Evolutionary conservation across 2,797 vertebrate genomes (phyloP).

Genomic region (Myiotriccus ornatus): DNA sequence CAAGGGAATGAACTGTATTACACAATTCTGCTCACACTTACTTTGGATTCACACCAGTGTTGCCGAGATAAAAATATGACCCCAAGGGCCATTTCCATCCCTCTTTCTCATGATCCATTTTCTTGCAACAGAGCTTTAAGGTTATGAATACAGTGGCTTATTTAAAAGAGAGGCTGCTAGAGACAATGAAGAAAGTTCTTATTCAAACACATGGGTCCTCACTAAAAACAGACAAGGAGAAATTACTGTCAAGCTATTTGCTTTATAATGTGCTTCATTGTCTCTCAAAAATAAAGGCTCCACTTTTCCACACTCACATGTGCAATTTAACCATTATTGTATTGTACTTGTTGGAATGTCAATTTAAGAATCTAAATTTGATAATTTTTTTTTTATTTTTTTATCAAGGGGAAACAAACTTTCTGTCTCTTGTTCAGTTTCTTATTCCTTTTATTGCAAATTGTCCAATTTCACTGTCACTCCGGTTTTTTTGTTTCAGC

Average conservation of each 20-base stretch:
- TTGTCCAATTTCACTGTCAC: background rate
- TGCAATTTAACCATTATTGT: slow-evolving; percentile 41
- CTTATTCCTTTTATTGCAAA: background rate
- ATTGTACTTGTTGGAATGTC: slow-evolving; percentile 12
- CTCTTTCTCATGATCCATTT: background rate
- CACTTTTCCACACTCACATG: background rate
- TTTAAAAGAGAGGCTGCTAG: background rate
- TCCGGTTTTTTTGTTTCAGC: background rate
- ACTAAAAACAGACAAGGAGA: slow-evolving; percentile 43
- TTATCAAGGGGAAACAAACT: background rate
- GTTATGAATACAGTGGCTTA: background rate
- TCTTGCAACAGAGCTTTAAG: background rate
- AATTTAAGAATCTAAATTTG: slow-evolving; percentile 18
- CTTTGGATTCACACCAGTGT: background rate
- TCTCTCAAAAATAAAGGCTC: slow-evolving; percentile 47
- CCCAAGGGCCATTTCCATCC: background rate
- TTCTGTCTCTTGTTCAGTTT: background rate
- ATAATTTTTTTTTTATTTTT: background rate
- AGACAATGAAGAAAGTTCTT: slow-evolving; percentile 42
- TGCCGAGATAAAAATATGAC: background rate
- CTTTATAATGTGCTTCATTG: slow-evolving; percentile 34
- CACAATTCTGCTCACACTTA: background rate
- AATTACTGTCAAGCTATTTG: slow-evolving; percentile 54
- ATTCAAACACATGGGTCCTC: slow-evolving; percentile 17
- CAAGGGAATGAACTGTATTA: background rate